Evolutionary conservation across 2,888 invertebrate species (phyloP).

Genomic region (Stegana nigrithorax): DNA sequence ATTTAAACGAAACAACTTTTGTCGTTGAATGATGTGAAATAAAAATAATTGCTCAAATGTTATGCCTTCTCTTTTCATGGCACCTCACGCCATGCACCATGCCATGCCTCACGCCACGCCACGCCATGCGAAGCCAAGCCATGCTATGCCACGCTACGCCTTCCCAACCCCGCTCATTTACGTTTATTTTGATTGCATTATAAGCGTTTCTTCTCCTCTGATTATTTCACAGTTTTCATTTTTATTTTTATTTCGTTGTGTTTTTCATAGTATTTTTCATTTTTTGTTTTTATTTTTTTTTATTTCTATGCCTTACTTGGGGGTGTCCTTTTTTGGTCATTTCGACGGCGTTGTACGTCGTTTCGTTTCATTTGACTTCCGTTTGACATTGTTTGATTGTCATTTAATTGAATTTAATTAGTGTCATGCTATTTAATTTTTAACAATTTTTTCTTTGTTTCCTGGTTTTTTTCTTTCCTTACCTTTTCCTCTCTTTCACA

Average conservation of each 20-base stretch:
- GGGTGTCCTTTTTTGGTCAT: constrained; percentile 22
- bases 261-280: neutral
- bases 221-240: neutral
- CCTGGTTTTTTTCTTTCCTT: no score
- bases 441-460: no score
- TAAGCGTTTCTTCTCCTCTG: constrained; percentile 35
- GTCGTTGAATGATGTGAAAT: constrained; percentile 28
- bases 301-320: no score
- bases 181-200: constrained; percentile 46
- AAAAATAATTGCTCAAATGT: constrained; percentile 59
- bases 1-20: constrained; percentile 13
- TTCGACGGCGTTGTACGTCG: constrained; percentile 39
- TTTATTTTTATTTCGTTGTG: neutral
- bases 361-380: constrained; percentile 52
- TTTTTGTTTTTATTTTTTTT: neutral
- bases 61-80: constrained; percentile 54
- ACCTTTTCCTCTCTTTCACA: constrained; percentile 10
- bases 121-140: no score
- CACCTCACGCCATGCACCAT: no score
- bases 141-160: neutral
- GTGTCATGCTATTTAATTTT: constrained; percentile 45
- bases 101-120: neutral
- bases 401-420: constrained; percentile 68
- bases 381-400: constrained; percentile 67
- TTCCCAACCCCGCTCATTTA: no score